Percentiles rank a stretch among this genome's conserved stretches.
Evolutionary conservation across 23 tunicate genomes (phyloP).

Genomic region (Styela clava): DNA sequence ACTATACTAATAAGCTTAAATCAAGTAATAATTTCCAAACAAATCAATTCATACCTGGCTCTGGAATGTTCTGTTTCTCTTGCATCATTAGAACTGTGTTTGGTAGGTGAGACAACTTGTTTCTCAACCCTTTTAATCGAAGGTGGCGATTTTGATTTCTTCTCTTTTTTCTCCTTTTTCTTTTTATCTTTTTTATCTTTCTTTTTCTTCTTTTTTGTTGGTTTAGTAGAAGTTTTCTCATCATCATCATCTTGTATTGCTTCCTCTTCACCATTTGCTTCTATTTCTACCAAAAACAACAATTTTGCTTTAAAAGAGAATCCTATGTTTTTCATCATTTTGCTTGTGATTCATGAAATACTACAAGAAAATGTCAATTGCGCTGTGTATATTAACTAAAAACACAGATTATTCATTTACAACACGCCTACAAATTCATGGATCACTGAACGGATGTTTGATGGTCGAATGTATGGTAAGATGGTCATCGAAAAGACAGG

Average conservation of each 20-base stretch:
- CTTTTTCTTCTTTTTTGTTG: constrained; percentile 59
- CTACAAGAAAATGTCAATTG: too few relatives aligned
- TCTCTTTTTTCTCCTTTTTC: constrained; percentile 32
- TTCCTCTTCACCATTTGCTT: constrained; percentile 14
- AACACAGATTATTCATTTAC: too few relatives aligned
- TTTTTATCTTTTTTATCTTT: constrained; percentile 40
- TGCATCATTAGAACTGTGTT: background rate
- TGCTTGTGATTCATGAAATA: background rate
- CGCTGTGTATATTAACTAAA: too few relatives aligned
- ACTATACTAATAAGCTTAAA: too few relatives aligned
- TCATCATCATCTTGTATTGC: constrained; percentile 5
- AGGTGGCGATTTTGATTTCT: background rate
- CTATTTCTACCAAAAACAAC: too few relatives aligned
- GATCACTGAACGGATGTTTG: too few relatives aligned
- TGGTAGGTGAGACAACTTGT: background rate
- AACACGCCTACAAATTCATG: too few relatives aligned
- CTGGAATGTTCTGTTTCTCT: background rate
- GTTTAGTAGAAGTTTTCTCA: constrained; percentile 18
- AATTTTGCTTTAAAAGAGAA: background rate
- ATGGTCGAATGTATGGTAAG: too few relatives aligned
- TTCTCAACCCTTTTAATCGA: background rate
- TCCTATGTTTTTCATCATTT: background rate
- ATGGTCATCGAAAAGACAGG: too few relatives aligned
- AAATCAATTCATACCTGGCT: background rate
- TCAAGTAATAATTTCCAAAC: too few relatives aligned